phyloP scores from a whole-genome alignment of 2,113 vertebrate genomes.

The Pygoscelis antarcticus region DNA sequence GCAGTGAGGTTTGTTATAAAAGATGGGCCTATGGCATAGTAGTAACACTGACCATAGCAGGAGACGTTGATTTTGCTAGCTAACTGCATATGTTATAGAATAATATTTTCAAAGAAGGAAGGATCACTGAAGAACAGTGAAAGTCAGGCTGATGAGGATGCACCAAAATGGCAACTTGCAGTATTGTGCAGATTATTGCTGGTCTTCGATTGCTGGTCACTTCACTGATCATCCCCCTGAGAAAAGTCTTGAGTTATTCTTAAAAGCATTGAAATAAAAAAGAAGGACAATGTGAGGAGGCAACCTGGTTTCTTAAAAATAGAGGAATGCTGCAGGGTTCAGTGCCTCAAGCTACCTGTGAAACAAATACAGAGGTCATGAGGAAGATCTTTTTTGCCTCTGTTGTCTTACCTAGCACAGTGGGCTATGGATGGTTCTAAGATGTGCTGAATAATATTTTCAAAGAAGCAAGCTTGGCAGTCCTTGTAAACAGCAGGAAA shows the following conservation, averaged over 20 bases:
- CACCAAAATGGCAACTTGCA: background rate
- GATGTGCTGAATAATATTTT: background rate
- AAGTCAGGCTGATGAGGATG: background rate
- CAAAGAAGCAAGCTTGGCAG: background rate
- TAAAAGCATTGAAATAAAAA: background rate
- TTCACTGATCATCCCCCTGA: background rate
- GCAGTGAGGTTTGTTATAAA: background rate
- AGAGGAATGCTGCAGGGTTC: background rate
- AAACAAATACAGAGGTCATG: background rate
- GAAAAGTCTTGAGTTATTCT: background rate
- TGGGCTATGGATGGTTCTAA: background rate
- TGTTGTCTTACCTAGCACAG: accelerated
- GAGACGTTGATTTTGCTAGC: background rate
- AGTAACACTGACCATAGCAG: background rate
- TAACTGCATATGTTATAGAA: background rate
- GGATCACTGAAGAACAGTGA: background rate
- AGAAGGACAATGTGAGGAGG: too few species aligned
- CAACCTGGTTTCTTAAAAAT: background rate
- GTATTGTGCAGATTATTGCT: background rate
- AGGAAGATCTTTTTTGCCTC: background rate
- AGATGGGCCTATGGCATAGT: accelerated
- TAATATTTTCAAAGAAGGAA: background rate
- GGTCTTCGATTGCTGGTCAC: background rate
- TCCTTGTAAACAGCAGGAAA: background rate
- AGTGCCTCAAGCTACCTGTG: background rate